phyloP scores from a whole-genome alignment of 1,140 invertebrate genomes.

The Drosophila eugracilis region DNA sequence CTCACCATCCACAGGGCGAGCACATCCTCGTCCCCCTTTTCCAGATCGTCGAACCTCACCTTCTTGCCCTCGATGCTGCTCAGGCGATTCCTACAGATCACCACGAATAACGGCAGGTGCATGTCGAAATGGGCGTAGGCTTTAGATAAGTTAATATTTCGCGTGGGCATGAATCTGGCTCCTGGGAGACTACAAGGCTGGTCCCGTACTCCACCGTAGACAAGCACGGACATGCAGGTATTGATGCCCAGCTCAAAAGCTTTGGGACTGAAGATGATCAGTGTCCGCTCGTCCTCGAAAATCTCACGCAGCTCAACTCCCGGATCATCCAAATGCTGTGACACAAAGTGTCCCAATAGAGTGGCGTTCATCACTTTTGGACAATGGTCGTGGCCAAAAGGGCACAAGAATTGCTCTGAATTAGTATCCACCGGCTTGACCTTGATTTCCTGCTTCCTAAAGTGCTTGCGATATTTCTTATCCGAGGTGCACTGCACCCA shows the following conservation, averaged over 20 bases:
- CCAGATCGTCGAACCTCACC: not conserved
- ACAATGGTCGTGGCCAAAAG: conserved; percentile 8
- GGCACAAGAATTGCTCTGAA: not conserved
- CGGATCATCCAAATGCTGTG: not conserved
- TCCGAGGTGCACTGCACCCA: conserved; percentile 7
- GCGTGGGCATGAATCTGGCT: not conserved
- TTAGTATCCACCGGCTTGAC: not conserved
- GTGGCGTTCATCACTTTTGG: conserved; percentile 1
- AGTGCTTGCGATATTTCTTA: not conserved
- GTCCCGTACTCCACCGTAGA: conserved; percentile 3
- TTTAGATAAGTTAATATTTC: not conserved
- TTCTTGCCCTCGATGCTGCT: not conserved
- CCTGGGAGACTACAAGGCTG: not conserved
- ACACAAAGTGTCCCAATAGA: conserved; percentile 33
- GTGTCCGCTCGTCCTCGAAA: conserved; percentile 10
- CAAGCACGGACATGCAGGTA: conserved; percentile 36
- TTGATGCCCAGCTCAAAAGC: conserved; percentile 12
- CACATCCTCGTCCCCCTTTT: conserved; percentile 23
- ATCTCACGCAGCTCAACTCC: conserved; percentile 25
- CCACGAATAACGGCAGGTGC: conserved; percentile 47
- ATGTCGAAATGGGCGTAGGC: not conserved
- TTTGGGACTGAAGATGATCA: conserved; percentile 36
- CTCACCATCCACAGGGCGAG: conserved; percentile 46
- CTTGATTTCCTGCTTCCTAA: not conserved
- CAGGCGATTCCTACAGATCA: conserved; percentile 34